Conservation (phyloP, 2,113 vertebrate genomes). For the Taurulus bubalis region DNA sequence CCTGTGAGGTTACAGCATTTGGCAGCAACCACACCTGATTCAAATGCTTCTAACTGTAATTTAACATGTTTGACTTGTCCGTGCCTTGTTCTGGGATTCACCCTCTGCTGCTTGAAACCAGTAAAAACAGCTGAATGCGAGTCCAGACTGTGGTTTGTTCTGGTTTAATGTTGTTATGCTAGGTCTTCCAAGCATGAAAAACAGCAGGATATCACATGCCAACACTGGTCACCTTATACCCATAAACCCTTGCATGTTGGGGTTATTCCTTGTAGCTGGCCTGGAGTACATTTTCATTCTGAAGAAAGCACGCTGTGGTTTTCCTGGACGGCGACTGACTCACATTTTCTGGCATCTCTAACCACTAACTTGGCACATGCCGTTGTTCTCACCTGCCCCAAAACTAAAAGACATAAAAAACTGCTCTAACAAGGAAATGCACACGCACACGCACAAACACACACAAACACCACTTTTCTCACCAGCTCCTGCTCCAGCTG, state of each 20-base stretch:
- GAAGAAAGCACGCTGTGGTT: constrained; percentile 47
- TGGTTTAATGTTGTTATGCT: constrained; percentile 66
- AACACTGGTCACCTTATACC: constrained; percentile 56
- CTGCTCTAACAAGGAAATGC: neutral
- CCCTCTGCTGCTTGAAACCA: constrained; percentile 1
- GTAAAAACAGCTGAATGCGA: constrained; percentile 59
- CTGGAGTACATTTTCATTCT: constrained; percentile 42
- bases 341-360: constrained; percentile 66
- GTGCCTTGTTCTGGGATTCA: constrained; percentile 39
- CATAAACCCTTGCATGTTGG: constrained; percentile 63
- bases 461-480: constrained; percentile 43
- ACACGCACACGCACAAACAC: neutral
- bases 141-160: constrained; percentile 71
- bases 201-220: constrained; percentile 62
- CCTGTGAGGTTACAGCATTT: constrained; percentile 42
- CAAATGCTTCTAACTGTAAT: constrained; percentile 51
- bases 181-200: constrained; percentile 68
- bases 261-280: constrained; percentile 65
- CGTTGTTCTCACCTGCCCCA: constrained; percentile 65
- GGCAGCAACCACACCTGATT: constrained; percentile 30
- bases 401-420: constrained; percentile 5
- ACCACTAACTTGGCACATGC: constrained; percentile 43
- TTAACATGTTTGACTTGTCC: constrained; percentile 40
- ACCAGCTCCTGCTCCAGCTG: constrained; percentile 95
- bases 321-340: constrained; percentile 57